Conservation (phyloP, 1,140 invertebrate genomes). For the Homalodisca vitripennis region DNA sequence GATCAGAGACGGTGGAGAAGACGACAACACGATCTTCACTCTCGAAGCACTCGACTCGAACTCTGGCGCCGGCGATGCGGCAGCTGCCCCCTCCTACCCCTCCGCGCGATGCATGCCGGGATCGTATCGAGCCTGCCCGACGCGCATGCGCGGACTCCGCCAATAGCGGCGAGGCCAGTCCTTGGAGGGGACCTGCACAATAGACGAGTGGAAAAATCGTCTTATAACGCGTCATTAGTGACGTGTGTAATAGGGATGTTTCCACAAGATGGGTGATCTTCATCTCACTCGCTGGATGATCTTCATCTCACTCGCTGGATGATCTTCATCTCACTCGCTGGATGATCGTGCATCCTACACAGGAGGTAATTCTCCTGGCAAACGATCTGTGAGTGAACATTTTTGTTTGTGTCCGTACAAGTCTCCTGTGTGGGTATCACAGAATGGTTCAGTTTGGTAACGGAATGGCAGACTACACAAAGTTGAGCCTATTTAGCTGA, state of each 20-base stretch:
- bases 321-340: no score
- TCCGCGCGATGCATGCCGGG: neutral
- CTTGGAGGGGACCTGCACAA: neutral
- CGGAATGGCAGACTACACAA: no score
- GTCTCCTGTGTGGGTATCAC: no score
- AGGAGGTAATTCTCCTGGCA: no score
- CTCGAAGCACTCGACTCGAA: neutral
- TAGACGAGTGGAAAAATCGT: constrained; percentile 1
- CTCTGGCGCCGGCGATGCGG: neutral
- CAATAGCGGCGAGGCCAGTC: neutral
- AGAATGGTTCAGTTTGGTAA: no score
- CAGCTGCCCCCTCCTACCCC: neutral
- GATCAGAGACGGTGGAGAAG: no score
- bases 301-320: no score
- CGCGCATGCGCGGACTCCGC: neutral
- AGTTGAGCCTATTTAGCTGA: no score
- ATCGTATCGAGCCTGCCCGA: neutral
- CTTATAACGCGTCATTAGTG: constrained; percentile 19
- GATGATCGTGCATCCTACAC: no score
- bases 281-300: no score
- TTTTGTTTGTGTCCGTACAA: no score
- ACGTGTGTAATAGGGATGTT: neutral
- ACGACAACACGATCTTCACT: neutral
- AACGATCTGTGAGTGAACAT: no score
- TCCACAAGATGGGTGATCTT: neutral